Base-by-base conservation (phyloP, 2,888 invertebrate genomes). In the Cistogaster globosa region DNA sequence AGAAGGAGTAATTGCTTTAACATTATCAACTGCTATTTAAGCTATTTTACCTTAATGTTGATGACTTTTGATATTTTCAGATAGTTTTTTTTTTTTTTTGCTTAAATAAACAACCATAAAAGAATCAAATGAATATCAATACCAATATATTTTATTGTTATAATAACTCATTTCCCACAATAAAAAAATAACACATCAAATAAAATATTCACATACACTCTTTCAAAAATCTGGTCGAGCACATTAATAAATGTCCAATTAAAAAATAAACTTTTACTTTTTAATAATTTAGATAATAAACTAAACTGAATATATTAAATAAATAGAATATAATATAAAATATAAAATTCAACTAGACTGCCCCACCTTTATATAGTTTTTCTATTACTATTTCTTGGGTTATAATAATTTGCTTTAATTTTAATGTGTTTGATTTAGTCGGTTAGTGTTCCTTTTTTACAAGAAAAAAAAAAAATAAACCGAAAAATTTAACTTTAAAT, bases 331-430 rank as follows among this genome's bases (percentile, higher is more conserved):
- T 38, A 18, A 60, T 22, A 51, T 63, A 51, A 4, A n/a, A 48
- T 58, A 14, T 22, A 18, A 18, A 65, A 58, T 20, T 53, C 60
- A 74, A 77, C 51, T 7, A 77, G 72, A 65, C 74, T 26, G 81
- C 84, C 84, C 81, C 72, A 84, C 84, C 84, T 68, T 74, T 74
- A 60, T 55, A 69, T 72, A 22, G 32, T 36, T 57, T 62, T 45
- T 57, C 14, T 67, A 51, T 48, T 53, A 32, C n/a, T 74, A 55
- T 78, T 72, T 60, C 69, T 51, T 84, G 62, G 77, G 74, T 78
- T 58, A 78, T 69, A 84, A 65, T 69, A 81, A 81, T 74, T 81
- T 84, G 84, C 81, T 84, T 81, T 63, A 84, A 74, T 74, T 84
- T 84, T 81, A 36, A 68, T 60, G 65, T 71, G 55, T 76, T 69